Conservation (phyloP, 1,140 invertebrate genomes). For the Drosophila subpulchrella region DNA sequence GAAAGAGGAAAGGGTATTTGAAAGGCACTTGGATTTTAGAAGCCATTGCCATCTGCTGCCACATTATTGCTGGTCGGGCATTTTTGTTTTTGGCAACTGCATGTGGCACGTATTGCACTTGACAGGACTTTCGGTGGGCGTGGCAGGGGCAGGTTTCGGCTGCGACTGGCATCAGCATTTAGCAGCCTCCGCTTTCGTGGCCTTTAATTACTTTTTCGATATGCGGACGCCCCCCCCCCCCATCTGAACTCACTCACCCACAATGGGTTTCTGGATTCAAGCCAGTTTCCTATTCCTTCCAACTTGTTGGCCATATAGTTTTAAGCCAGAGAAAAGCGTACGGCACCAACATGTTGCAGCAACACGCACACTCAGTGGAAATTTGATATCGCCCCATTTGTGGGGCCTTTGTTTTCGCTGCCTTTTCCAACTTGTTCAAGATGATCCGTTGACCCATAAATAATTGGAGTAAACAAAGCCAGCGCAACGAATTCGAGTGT, state of each 20-base stretch:
- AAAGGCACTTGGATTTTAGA: not conserved
- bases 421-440: slow-evolving; percentile 40
- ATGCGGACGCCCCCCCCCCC: slow-evolving; percentile 37
- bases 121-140: slow-evolving; percentile 60
- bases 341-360: not conserved
- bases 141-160: slow-evolving; percentile 51
- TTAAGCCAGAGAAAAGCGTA: not conserved
- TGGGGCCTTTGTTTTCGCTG: not conserved
- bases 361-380: not conserved
- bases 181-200: slow-evolving; percentile 34
- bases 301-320: slow-evolving; percentile 27
- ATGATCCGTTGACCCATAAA: slow-evolving; percentile 72
- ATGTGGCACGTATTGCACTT: slow-evolving; percentile 74
- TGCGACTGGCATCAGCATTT: slow-evolving; percentile 53
- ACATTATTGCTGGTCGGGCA: slow-evolving; percentile 39
- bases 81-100: slow-evolving; percentile 51
- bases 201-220: slow-evolving; percentile 81
- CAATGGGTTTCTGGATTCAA: too few species aligned
- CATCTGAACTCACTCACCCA: slow-evolving; percentile 30
- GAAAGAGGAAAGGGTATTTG: not conserved
- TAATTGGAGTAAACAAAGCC: slow-evolving; percentile 74
- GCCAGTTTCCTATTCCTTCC: not conserved
- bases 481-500: slow-evolving; percentile 52
- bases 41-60: not conserved
- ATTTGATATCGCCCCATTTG: slow-evolving; percentile 13